Percentiles rank a stretch among this genome's conserved stretches.
phyloP scores from a whole-genome alignment of 2,113 vertebrate genomes.

The Oxygymnocypris stewartii region DNA sequence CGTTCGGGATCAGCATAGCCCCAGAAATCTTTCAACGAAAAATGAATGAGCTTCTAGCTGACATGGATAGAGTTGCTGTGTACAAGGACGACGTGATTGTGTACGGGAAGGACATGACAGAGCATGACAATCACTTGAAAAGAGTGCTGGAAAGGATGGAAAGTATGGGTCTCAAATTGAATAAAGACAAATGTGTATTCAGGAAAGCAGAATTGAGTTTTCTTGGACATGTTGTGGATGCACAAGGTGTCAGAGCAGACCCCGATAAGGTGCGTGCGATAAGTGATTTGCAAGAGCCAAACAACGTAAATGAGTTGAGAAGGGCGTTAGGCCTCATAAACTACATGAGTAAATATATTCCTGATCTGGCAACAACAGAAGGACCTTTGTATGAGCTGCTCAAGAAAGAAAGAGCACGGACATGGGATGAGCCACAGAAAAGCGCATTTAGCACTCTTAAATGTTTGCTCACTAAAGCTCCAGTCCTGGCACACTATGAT shows the following conservation, averaged over 20 bases:
- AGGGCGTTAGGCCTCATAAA: not conserved
- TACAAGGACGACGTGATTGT: not conserved
- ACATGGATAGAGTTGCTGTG: not conserved
- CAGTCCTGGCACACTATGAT: conserved; percentile 14
- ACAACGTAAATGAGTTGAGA: not conserved
- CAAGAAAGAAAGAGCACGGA: not conserved
- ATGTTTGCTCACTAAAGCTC: not conserved
- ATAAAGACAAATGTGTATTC: not conserved
- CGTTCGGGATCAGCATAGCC: not conserved
- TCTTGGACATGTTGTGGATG: not conserved
- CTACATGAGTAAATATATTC: not conserved
- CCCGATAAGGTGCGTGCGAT: not conserved
- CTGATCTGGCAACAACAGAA: not conserved
- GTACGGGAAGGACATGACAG: not conserved
- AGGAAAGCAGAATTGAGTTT: not conserved
- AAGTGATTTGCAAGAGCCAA: not conserved
- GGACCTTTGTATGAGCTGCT: not conserved
- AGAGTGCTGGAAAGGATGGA: not conserved
- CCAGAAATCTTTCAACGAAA: not conserved
- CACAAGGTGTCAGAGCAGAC: not conserved
- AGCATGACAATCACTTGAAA: not conserved
- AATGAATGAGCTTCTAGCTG: not conserved
- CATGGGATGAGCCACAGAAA: conserved; percentile 10
- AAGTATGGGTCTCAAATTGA: not conserved
- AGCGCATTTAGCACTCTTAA: not conserved